These are phyloP conservation scores for Caenorhabditis plicata DNA, from an alignment of 2,888 invertebrate genomes.

Conservation along the genomic window DNA sequence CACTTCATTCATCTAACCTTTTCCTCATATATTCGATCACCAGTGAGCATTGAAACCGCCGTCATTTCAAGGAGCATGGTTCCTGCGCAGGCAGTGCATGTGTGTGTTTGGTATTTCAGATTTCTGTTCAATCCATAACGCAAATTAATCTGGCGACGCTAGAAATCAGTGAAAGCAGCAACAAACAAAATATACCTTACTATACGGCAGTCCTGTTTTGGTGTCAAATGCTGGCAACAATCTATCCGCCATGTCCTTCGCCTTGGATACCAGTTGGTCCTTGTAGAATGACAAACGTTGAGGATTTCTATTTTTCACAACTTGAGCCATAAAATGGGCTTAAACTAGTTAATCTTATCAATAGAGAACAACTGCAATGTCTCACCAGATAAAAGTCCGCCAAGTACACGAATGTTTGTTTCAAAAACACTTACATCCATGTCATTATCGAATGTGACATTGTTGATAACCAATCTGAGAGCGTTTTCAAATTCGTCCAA, in stretches of 20 bases:
- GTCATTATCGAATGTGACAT: constrained; percentile 89
- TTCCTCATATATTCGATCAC: constrained; percentile 84
- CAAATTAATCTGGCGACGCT: constrained; percentile 57
- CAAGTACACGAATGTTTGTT: constrained; percentile 94
- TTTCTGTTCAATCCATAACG: constrained; percentile 62
- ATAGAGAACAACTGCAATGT: too few relatives aligned
- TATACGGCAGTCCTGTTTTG: constrained; percentile 92
- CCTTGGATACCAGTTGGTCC: constrained; percentile 79
- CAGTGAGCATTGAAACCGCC: constrained; percentile 79
- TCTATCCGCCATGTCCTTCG: constrained; percentile 86
- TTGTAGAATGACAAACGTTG: constrained; percentile 66
- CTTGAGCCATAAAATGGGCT: constrained; percentile 84
- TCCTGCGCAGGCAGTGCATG: constrained; percentile 94
- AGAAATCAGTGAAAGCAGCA: background rate
- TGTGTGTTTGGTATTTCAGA: constrained; percentile 55
- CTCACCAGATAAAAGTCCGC: constrained; percentile 72
- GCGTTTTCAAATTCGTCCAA: constrained; percentile 90
- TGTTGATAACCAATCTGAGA: constrained; percentile 80
- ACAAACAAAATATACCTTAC: constrained; percentile 78
- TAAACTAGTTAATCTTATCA: constrained; percentile 11
- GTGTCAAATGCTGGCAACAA: constrained; percentile 97
- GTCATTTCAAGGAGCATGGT: constrained; percentile 97
- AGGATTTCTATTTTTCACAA: constrained; percentile 76
- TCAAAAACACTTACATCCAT: constrained; percentile 96
- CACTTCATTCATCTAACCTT: constrained; percentile 70